These are phyloP conservation scores for Girardinus metallicus DNA, from an alignment of 2,797 vertebrate species.

Conservation along the genomic window DNA sequence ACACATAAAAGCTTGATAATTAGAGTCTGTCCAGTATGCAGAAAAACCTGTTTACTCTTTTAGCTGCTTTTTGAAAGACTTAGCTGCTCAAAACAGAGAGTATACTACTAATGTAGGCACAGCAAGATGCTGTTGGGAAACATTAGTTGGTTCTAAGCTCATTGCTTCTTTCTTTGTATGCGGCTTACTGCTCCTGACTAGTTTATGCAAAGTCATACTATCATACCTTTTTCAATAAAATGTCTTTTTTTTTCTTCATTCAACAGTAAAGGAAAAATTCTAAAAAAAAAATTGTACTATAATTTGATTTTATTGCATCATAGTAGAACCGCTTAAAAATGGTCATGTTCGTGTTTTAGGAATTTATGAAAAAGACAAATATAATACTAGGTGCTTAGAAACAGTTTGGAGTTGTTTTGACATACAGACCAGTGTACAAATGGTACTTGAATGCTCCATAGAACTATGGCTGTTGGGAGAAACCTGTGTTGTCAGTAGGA, in stretches of 20 bases:
- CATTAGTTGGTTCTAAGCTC: neutral
- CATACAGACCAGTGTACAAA: too few species aligned
- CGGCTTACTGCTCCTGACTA: neutral
- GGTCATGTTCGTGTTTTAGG: too few species aligned
- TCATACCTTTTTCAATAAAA: neutral
- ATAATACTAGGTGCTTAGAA: too few species aligned
- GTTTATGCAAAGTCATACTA: neutral
- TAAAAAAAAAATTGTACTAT: too few species aligned
- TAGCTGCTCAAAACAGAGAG: neutral
- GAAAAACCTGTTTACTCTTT: neutral
- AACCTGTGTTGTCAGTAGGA: too few species aligned
- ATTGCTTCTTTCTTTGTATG: neutral
- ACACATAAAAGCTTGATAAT: constrained; percentile 4
- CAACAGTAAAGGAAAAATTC: neutral
- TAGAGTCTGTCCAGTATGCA: neutral
- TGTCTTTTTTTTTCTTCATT: too few species aligned
- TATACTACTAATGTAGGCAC: neutral
- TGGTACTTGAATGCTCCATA: too few species aligned
- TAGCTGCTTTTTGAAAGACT: neutral
- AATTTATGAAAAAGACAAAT: too few species aligned
- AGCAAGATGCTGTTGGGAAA: neutral
- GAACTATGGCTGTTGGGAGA: too few species aligned
- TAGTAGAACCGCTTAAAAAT: too few species aligned
- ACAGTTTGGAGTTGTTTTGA: too few species aligned
- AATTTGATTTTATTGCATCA: too few species aligned